phyloP scores from a whole-genome alignment of 2,113 vertebrate species.

The Carassius carassius region DNA sequence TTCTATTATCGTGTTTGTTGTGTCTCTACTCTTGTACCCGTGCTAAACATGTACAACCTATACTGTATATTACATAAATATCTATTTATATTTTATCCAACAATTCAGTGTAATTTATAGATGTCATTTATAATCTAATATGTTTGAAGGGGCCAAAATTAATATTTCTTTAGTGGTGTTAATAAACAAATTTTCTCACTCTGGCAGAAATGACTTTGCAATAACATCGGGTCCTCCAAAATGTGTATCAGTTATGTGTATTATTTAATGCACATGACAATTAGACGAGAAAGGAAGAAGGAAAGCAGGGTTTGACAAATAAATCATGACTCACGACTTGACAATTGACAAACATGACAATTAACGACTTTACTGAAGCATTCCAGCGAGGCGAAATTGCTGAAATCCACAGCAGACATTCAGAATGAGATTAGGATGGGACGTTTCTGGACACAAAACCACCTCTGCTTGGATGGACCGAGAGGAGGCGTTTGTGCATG shows the following conservation, averaged over 20 bases:
- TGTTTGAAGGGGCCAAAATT: background rate
- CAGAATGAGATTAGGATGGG: slow-evolving; percentile 11
- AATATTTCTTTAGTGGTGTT: background rate
- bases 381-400: slow-evolving; percentile 18
- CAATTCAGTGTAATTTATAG: background rate
- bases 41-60: background rate
- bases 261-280: background rate
- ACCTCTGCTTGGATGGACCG: slow-evolving; percentile 11
- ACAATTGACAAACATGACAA: slow-evolving; percentile 29
- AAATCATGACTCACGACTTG: slow-evolving; percentile 13
- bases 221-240: background rate
- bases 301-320: slow-evolving; percentile 2
- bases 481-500: slow-evolving; percentile 14
- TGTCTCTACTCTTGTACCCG: background rate
- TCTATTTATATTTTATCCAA: background rate
- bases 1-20: background rate
- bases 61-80: background rate
- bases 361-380: slow-evolving; percentile 10
- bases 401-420: slow-evolving; percentile 23
- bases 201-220: background rate
- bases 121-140: background rate
- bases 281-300: background rate
- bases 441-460: background rate
- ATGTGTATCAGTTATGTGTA: background rate
- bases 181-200: background rate